Evolutionary conservation across 1,140 invertebrate species (phyloP).

Genomic region (Bombus impatiens): DNA sequence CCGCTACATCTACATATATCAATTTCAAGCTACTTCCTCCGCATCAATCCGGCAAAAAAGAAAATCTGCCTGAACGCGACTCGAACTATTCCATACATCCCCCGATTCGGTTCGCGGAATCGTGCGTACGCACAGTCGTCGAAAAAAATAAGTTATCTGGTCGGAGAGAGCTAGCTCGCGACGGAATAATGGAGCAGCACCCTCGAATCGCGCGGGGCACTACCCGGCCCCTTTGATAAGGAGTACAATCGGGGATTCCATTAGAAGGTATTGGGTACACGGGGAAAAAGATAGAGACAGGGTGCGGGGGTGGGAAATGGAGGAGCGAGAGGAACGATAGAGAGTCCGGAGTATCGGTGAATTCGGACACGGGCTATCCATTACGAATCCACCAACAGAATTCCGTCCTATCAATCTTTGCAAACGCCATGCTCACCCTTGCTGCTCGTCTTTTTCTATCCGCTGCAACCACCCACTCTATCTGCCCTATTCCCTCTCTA

Average conservation of each 20-base stretch:
- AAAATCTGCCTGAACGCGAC: background rate
- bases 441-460: conserved; percentile 1
- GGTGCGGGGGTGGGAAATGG: background rate
- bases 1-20: background rate
- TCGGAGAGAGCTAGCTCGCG: conserved; percentile 43
- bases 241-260: conserved; percentile 74
- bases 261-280: conserved; percentile 72
- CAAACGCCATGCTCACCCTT: conserved; percentile 41
- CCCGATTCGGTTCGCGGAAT: background rate
- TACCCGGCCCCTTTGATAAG: conserved; percentile 69
- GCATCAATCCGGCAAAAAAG: background rate
- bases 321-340: conserved; percentile 16
- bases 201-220: conserved; percentile 53
- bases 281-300: conserved; percentile 46
- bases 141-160: conserved; percentile 73
- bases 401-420: conserved; percentile 74
- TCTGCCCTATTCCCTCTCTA: background rate
- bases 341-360: conserved; percentile 56
- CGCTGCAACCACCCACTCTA: background rate
- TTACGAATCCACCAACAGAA: conserved; percentile 70
- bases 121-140: background rate
- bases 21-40: background rate
- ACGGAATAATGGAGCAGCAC: conserved; percentile 61
- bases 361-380: conserved; percentile 77
- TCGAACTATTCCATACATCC: background rate